phyloP scores from a whole-genome alignment of 1,140 invertebrate species.

The Mizuhopecten yessoensis region DNA sequence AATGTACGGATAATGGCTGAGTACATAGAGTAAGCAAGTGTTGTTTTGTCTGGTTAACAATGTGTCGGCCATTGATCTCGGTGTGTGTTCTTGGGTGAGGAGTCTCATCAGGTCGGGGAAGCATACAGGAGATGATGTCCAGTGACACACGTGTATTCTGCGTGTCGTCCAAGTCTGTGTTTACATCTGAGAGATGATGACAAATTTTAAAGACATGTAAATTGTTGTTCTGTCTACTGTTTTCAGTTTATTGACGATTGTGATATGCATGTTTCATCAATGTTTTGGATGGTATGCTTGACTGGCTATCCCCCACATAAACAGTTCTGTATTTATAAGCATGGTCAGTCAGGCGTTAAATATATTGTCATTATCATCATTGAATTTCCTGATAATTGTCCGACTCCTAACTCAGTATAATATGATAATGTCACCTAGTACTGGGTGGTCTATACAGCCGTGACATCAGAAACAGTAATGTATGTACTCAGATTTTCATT shows the following conservation, averaged over 20 bases:
- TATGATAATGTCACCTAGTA: not conserved
- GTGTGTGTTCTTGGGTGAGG: not conserved
- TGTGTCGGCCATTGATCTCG: not conserved
- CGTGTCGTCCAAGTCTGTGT: not conserved
- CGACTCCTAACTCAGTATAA: not conserved
- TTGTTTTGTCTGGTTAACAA: not conserved
- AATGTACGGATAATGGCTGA: constrained; percentile 16
- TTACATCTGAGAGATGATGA: not conserved
- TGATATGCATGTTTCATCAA: not conserved
- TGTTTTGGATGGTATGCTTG: not conserved
- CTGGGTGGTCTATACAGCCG: not conserved
- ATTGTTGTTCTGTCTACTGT: not conserved
- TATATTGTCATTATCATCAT: not conserved
- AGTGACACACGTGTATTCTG: not conserved
- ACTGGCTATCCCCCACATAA: not conserved
- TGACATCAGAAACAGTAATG: not conserved
- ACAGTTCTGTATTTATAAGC: not conserved
- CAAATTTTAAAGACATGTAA: not conserved
- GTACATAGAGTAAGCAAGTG: not conserved
- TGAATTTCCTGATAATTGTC: not conserved
- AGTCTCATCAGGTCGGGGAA: not conserved
- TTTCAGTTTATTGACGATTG: not conserved
- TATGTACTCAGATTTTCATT: not conserved
- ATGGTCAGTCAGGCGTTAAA: not conserved
- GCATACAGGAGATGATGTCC: not conserved